phyloP scores from a whole-genome alignment of 2,888 invertebrate genomes.

The Hedychridium roseum region DNA sequence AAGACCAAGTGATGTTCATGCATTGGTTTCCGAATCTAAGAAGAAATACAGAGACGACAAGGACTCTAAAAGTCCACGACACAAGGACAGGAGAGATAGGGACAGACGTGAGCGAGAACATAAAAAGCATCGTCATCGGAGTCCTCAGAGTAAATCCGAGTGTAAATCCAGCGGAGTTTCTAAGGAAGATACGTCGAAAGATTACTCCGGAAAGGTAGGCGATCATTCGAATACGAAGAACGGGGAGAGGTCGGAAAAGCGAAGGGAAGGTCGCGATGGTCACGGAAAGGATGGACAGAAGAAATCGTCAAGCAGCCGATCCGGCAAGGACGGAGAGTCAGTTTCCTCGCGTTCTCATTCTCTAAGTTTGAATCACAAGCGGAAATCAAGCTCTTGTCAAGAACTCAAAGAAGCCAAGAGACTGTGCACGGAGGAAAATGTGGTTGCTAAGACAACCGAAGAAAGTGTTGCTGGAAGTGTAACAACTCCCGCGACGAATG shows the following conservation, averaged over 20 bases:
- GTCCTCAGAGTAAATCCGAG: slow-evolving; percentile 30
- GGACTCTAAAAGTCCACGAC: slow-evolving; percentile 36
- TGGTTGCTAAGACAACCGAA: slow-evolving; percentile 19
- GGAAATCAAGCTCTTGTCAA: slow-evolving; percentile 47
- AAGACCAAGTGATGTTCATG: slow-evolving; percentile 21
- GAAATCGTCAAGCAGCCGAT: slow-evolving; percentile 35
- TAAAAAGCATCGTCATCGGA: slow-evolving; percentile 42
- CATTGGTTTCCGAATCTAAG: slow-evolving; percentile 27
- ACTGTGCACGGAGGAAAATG: slow-evolving; percentile 38
- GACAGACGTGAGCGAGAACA: slow-evolving; percentile 42
- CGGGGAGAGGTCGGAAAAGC: slow-evolving; percentile 35
- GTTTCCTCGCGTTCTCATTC: slow-evolving; percentile 39
- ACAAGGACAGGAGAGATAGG: slow-evolving; percentile 46
- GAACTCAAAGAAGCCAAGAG: slow-evolving; percentile 49
- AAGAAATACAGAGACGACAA: slow-evolving; percentile 36
- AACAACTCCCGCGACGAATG: background rate
- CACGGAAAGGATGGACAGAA: slow-evolving; percentile 38
- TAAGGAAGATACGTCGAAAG: slow-evolving; percentile 27
- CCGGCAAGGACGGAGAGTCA: slow-evolving; percentile 27
- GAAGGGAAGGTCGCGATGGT: slow-evolving; percentile 35
- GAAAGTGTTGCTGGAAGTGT: slow-evolving; percentile 15
- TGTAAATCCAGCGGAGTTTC: slow-evolving; percentile 19
- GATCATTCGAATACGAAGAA: slow-evolving; percentile 26
- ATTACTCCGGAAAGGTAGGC: slow-evolving; percentile 22
- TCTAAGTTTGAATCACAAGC: slow-evolving; percentile 50